Evolutionary conservation across 2,888 invertebrate species (phyloP).

Genomic region (Lasioglossum morio): DNA sequence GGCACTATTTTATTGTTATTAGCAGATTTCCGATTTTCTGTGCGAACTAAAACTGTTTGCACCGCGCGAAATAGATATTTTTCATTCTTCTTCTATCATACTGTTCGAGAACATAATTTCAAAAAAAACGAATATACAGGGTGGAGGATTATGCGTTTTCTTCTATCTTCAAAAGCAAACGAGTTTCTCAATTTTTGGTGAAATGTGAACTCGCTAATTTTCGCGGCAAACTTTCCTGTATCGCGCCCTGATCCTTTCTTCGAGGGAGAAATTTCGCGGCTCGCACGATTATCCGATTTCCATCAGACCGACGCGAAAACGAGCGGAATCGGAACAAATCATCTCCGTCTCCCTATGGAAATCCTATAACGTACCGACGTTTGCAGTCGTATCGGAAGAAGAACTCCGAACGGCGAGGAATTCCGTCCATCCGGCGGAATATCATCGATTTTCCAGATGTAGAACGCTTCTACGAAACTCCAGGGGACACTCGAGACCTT

Average conservation of each 20-base stretch:
- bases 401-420: neutral
- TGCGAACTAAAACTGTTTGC: too few species aligned
- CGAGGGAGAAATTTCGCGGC: neutral
- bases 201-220: too few species aligned
- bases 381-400: neutral
- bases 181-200: too few species aligned
- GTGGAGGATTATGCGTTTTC: too few species aligned
- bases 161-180: too few species aligned
- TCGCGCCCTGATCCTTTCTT: too few species aligned
- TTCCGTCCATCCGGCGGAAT: neutral
- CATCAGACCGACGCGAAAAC: neutral
- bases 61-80: too few species aligned
- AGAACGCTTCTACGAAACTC: neutral
- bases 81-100: too few species aligned
- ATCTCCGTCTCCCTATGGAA: neutral
- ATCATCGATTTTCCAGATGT: neutral
- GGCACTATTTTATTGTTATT: neutral
- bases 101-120: too few species aligned
- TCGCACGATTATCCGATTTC: neutral
- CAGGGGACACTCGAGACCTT: neutral
- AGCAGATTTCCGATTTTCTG: too few species aligned
- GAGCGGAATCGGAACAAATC: conserved; percentile 1
- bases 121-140: too few species aligned
- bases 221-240: too few species aligned
- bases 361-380: neutral